These are phyloP conservation scores for Ptilorrhoa leucosticta DNA, from an alignment of 2,113 vertebrate genomes.

Conservation along the genomic window DNA sequence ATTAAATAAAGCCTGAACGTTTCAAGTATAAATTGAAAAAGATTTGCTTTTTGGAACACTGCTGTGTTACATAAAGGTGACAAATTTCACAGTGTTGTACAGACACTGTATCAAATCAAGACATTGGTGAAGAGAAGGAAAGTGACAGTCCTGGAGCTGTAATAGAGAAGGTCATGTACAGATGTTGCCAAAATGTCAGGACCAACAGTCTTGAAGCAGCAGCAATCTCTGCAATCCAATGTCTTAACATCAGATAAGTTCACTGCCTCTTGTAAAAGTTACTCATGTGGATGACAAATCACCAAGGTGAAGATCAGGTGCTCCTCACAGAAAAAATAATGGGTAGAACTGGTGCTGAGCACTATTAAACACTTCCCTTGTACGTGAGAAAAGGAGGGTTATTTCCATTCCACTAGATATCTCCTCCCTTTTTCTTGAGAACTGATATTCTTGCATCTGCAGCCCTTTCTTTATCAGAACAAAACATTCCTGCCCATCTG, in stretches of 20 bases:
- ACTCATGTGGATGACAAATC: neutral
- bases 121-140: neutral
- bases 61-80: neutral
- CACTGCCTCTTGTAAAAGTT: neutral
- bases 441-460: neutral
- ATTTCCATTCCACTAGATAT: neutral
- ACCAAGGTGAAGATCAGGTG: neutral
- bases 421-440: neutral
- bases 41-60: neutral
- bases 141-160: neutral
- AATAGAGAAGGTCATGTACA: neutral
- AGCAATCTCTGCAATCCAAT: neutral
- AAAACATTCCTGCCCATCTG: neutral
- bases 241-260: neutral
- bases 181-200: neutral
- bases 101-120: neutral
- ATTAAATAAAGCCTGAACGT: neutral
- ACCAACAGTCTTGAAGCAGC: neutral
- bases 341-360: neutral
- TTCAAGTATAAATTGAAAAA: neutral
- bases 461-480: neutral
- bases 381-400: neutral
- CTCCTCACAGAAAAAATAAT: neutral
- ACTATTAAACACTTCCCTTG: neutral
- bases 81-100: neutral